Percentiles rank a stretch among this genome's conserved stretches.
phyloP scores from a whole-genome alignment of 2,888 invertebrate genomes.

The Papilio protenor region DNA sequence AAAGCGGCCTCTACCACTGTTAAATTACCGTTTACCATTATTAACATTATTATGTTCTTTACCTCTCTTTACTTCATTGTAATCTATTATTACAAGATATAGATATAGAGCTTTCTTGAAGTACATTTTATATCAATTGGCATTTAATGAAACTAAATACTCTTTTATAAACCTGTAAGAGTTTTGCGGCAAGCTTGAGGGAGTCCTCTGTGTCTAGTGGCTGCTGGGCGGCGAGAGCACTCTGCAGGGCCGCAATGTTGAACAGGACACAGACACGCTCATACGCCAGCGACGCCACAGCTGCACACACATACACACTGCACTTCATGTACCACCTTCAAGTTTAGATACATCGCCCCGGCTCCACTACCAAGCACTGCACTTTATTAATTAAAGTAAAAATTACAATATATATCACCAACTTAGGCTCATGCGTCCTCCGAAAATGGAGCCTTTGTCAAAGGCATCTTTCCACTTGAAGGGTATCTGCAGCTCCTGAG shows the following conservation, averaged over 20 bases:
- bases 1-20: too few species aligned
- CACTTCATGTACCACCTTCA: neutral
- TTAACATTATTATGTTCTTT: too few species aligned
- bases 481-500: conserved; percentile 96
- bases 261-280: conserved; percentile 98
- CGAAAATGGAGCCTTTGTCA: conserved; percentile 97
- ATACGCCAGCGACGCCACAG: conserved; percentile 94
- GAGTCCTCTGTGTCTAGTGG: conserved; percentile 96
- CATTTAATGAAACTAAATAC: neutral
- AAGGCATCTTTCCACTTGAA: conserved; percentile 99
- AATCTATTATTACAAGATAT: too few species aligned
- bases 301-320: conserved; percentile 74
- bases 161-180: conserved; percentile 89
- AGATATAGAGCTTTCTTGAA: too few species aligned
- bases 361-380: neutral
- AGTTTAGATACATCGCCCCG: neutral
- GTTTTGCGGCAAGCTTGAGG: conserved; percentile 95
- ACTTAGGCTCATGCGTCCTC: conserved; percentile 96
- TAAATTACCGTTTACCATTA: too few species aligned
- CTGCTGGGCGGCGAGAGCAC: conserved; percentile 93
- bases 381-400: neutral
- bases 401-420: conserved; percentile 66
- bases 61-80: too few species aligned
- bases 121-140: neutral
- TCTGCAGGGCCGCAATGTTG: conserved; percentile 97